A percentile compares a stretch with the other conserved stretches of the same genome.
These are phyloP conservation scores for Chauna torquata DNA, from an alignment of 2,113 vertebrate species.

Conservation along the genomic window DNA sequence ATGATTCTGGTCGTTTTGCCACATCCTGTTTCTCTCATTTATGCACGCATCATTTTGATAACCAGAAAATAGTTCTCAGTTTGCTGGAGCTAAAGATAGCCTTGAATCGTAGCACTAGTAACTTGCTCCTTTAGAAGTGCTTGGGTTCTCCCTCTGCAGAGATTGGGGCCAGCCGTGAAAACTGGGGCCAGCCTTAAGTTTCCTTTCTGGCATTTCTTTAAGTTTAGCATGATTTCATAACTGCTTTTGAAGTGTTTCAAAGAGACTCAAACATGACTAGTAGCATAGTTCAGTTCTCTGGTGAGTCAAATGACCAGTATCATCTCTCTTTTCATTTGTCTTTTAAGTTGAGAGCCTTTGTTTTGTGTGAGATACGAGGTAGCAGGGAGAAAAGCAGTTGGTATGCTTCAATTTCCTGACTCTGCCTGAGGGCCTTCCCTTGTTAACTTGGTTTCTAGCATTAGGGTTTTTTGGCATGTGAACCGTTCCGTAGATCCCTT, in stretches of 20 bases:
- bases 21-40: conserved; percentile 69
- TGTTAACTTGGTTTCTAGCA: conserved; percentile 8
- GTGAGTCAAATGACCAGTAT: not conserved
- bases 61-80: conserved; percentile 48
- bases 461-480: not conserved
- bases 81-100: conserved; percentile 48
- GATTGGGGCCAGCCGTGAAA: not conserved
- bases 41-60: conserved; percentile 44
- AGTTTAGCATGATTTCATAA: not conserved
- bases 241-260: not conserved
- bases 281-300: not conserved
- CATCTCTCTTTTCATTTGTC: not conserved
- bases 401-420: conserved; percentile 47
- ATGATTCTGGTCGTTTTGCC: conserved; percentile 59
- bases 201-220: not conserved
- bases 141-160: not conserved
- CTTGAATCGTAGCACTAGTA: not conserved
- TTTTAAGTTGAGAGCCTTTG: not conserved
- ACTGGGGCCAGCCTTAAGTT: not conserved
- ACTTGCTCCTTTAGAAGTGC: not conserved
- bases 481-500: not conserved
- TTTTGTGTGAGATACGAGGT: conserved; percentile 1
- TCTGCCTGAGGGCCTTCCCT: not conserved
- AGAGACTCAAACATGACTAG: not conserved
- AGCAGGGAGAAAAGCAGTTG: not conserved